Conservation (phyloP, 2,113 vertebrate genomes). For the Shinisaurus crocodilurus region DNA sequence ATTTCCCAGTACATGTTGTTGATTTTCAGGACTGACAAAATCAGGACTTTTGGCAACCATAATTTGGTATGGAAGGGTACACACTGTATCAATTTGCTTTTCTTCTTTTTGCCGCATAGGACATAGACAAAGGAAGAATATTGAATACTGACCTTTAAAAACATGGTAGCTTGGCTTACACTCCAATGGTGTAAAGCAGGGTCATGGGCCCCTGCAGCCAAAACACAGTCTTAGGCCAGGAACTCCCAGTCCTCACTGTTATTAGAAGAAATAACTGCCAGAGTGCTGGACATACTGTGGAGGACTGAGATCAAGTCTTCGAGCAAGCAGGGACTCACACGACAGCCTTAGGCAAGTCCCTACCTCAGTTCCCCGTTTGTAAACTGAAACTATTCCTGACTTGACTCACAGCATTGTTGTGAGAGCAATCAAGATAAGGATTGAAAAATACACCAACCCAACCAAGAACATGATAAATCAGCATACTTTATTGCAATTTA, state of each 20-base stretch:
- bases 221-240: neutral
- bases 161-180: neutral
- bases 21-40: neutral
- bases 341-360: too few species aligned
- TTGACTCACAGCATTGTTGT: neutral
- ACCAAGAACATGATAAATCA: neutral
- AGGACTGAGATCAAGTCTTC: neutral
- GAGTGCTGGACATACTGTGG: too few species aligned
- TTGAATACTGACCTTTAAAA: conserved; percentile 5
- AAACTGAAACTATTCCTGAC: neutral
- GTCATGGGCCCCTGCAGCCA: neutral
- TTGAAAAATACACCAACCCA: neutral
- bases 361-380: neutral
- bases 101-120: neutral
- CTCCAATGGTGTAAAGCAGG: neutral
- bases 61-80: neutral
- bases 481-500: neutral
- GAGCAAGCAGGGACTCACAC: neutral
- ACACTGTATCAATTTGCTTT: conserved; percentile 1
- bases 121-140: conserved; percentile 1
- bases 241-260: neutral
- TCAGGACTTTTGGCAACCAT: conserved; percentile 1
- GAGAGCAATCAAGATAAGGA: neutral
- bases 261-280: neutral
- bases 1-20: conserved; percentile 16